phyloP scores from a whole-genome alignment of 2,888 invertebrate genomes.

The Agapostemon virescens region DNA sequence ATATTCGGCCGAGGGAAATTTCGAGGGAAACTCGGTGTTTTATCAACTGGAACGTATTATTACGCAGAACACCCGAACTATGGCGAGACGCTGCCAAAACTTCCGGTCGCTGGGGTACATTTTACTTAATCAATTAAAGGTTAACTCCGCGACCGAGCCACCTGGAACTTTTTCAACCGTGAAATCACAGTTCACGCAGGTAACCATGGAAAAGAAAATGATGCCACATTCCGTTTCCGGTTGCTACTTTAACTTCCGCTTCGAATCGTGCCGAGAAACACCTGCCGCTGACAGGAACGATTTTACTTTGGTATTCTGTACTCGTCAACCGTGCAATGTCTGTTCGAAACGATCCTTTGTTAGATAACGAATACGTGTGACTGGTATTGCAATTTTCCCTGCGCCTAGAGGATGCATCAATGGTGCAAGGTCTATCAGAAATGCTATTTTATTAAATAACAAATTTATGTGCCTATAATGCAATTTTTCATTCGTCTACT shows the following conservation, averaged over 20 bases:
- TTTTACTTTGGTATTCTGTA: neutral
- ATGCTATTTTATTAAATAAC: no score
- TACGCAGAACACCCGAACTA: neutral
- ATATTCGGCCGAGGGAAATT: neutral
- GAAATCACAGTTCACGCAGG: neutral
- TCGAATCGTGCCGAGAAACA: neutral
- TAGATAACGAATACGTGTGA: no score
- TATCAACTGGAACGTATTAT: slow-evolving; percentile 3
- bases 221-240: neutral
- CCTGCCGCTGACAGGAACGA: neutral
- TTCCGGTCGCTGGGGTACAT: neutral
- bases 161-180: neutral
- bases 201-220: neutral
- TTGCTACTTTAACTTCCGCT: neutral
- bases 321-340: neutral
- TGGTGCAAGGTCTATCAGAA: no score
- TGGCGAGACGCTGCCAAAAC: neutral
- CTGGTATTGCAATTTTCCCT: no score
- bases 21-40: neutral
- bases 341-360: no score
- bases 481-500: no score
- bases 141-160: neutral
- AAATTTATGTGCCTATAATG: no score
- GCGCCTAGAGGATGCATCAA: no score
- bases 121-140: slow-evolving; percentile 12